Evolutionary conservation across 2,888 invertebrate species (phyloP).

Genomic region (Chloroclysta siterata): DNA sequence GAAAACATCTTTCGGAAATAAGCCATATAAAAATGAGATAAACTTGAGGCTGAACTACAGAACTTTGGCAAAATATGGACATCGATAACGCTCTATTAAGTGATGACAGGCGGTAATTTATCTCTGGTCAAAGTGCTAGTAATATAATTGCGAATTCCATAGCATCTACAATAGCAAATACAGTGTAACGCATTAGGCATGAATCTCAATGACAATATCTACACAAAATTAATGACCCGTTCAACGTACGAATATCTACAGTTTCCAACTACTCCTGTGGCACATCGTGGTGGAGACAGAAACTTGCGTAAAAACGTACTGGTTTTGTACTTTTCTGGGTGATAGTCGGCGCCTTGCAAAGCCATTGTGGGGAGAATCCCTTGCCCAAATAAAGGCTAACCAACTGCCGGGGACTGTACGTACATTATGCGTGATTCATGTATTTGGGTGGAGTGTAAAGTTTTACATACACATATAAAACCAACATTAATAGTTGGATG

Average conservation of each 20-base stretch:
- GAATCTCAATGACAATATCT: conserved; percentile 40
- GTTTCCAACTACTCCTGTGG: conserved; percentile 4
- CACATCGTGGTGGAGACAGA: conserved; percentile 4
- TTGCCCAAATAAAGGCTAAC: not conserved
- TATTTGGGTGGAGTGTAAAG: conserved; percentile 29
- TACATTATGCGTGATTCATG: conserved; percentile 17
- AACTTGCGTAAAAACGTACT: not conserved
- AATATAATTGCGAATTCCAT: conserved; percentile 37
- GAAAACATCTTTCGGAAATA: conserved; percentile 25
- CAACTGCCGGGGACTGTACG: conserved; percentile 15
- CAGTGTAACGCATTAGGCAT: conserved; percentile 34
- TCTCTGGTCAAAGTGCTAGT: conserved; percentile 33
- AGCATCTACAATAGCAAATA: conserved; percentile 26
- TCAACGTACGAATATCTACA: conserved; percentile 18
- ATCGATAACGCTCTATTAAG: conserved; percentile 40
- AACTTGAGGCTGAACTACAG: conserved; percentile 9
- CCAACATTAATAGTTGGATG: conserved; percentile 12
- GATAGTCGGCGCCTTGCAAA: not conserved
- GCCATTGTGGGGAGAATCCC: not conserved
- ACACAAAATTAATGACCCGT: conserved; percentile 41
- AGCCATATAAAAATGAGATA: conserved; percentile 26
- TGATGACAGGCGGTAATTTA: conserved; percentile 37
- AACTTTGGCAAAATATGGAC: conserved; percentile 35
- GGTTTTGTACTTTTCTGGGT: not conserved
- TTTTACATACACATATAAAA: conserved; percentile 22